These are phyloP conservation scores for Calliopsis andreniformis DNA, from an alignment of 1,140 invertebrate species.

Conservation along the genomic window DNA sequence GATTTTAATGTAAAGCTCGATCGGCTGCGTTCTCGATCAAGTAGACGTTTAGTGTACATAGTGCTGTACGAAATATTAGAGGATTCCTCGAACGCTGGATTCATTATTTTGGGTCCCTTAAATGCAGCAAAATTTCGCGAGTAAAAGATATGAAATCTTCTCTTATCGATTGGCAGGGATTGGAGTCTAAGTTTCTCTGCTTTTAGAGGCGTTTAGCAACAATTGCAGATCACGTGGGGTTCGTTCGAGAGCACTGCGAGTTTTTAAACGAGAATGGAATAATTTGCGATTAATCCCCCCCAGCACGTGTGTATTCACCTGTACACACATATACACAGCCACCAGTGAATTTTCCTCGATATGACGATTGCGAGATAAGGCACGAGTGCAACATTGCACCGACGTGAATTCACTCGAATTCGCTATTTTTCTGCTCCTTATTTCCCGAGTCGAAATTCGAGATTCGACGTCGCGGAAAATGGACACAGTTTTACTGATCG, in stretches of 20 bases:
- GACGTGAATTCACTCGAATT: neutral
- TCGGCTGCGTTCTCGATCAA: constrained; percentile 63
- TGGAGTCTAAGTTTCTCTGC: no score
- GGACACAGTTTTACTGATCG: no score
- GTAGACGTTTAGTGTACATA: constrained; percentile 78
- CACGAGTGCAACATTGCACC: neutral
- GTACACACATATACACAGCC: neutral
- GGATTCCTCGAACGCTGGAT: no score
- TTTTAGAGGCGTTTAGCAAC: no score
- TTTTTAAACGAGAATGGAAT: constrained; percentile 37
- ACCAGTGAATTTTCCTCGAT: constrained; percentile 27
- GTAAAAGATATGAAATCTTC: no score
- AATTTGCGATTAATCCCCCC: constrained; percentile 38
- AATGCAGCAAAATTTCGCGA: no score
- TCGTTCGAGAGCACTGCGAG: no score
- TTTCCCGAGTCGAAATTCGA: no score
- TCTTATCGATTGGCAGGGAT: no score
- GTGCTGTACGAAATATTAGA: constrained; percentile 46
- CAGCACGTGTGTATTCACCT: neutral
- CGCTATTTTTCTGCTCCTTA: neutral
- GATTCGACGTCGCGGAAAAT: no score
- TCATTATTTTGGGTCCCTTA: no score
- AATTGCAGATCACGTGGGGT: no score
- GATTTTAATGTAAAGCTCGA: constrained; percentile 58
- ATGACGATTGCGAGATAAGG: constrained; percentile 34